Base-by-base conservation (phyloP, 2,888 invertebrate species). In the Scaptomyza cyrtandrae region DNA sequence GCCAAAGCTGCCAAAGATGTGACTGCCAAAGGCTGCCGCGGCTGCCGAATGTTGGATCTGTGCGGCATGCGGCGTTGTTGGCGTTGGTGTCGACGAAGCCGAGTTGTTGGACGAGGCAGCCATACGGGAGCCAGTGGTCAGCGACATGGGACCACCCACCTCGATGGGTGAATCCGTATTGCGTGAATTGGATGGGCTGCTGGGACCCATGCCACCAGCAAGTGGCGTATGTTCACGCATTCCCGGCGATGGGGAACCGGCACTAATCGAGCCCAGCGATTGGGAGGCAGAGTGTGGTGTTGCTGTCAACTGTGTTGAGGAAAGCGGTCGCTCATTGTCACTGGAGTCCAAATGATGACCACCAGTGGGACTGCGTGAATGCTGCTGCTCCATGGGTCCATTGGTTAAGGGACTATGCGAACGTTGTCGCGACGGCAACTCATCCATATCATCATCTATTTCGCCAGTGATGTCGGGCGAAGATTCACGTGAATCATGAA, bases 1-100 rank as follows among this genome's bases (percentile, higher is more conserved):
- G 19, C 83, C 93, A 76, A 94, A 94, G 81, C 87, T 92, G 37
- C 95, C 95, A 91, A 96, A 96, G 86, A 95, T 94, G 90, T 95
- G 94, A 78, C 95, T 95, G 3, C 94, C 93, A 46, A 95, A 95
- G 24, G 91, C 88, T n/a, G 95, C 93, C 19, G 95, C 94, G 16
- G 94, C 58, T 92, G 90, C 85, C 44, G 83, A 83, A n/a, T 68
- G 88, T 0, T 68, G 84, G 72, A 89, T 87, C 93, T 84, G 89
- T 19, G 90, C 68, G 1, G 86, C 69, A 16, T 75, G 80, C 11
- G 89, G 83, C 37, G 88, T 84, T n/a, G 89, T 77, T 44, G 90
- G 84, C 33, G 90, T 90, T 11, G 90, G 87, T 10, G 86, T 86
- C 11, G 88, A 88, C 6, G 86, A 84, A 45, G 82, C 82, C 56